Conservation (phyloP, 1,140 invertebrate species). For the Chrysopa pallens region DNA sequence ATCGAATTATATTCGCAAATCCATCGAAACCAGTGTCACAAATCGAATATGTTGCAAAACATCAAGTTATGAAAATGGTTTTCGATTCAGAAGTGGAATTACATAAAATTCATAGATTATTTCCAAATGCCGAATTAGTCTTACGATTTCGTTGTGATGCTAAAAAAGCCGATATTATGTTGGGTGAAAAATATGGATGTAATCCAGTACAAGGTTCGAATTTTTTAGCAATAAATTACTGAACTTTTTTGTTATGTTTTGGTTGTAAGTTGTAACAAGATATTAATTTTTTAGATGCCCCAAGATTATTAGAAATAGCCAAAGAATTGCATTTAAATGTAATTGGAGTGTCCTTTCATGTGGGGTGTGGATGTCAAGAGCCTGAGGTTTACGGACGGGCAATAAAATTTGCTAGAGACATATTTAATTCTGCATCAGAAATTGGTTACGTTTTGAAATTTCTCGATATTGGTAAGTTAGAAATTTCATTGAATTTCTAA, state of each 20-base stretch:
- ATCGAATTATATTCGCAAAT: constrained; percentile 45
- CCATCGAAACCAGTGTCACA: constrained; percentile 43
- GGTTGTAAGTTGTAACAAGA: neutral
- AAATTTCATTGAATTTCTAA: too few species aligned
- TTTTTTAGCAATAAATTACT: neutral
- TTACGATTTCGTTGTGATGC: constrained; percentile 3
- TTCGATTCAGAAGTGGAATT: constrained; percentile 49
- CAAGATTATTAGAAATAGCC: constrained; percentile 30
- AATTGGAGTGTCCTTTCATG: constrained; percentile 33
- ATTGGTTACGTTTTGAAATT: constrained; percentile 21
- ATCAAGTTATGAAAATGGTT: constrained; percentile 38
- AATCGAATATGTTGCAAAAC: constrained; percentile 34
- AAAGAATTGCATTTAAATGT: constrained; percentile 32
- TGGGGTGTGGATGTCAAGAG: constrained; percentile 26
- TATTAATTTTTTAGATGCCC: constrained; percentile 17
- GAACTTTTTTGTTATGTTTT: too few species aligned
- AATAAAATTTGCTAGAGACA: constrained; percentile 15
- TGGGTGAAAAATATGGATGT: constrained; percentile 38
- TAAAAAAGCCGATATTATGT: neutral
- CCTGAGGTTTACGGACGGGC: constrained; percentile 20
- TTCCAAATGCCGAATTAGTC: constrained; percentile 16
- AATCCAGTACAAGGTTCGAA: constrained; percentile 13
- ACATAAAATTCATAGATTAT: constrained; percentile 33
- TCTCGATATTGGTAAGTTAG: constrained; percentile 23
- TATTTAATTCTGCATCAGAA: constrained; percentile 21